Conservation (phyloP, 2,113 vertebrate species). For the Epinephelus fuscoguttatus region DNA sequence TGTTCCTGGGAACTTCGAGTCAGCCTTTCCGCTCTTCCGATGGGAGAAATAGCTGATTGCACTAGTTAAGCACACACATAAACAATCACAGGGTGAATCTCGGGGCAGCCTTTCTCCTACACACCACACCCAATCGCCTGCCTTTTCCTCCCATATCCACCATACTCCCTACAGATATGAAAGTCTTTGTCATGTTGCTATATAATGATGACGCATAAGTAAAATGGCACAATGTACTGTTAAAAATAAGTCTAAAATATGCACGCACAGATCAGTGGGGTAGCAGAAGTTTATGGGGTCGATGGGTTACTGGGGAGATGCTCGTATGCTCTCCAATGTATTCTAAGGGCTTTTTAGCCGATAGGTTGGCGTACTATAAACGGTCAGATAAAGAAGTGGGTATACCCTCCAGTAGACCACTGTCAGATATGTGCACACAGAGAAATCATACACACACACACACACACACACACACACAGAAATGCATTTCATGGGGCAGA, state of each 20-base stretch:
- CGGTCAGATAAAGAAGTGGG: no score
- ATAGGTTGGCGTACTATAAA: no score
- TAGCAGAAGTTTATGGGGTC: no score
- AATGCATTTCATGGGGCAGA: constrained; percentile 20
- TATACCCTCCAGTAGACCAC: no score
- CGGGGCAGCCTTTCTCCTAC: constrained; percentile 24
- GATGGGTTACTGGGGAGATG: no score
- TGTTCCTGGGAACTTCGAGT: constrained; percentile 36
- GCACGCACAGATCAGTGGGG: not conserved
- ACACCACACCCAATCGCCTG: constrained; percentile 14
- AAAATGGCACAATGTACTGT: constrained; percentile 18
- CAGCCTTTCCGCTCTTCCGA: constrained; percentile 56
- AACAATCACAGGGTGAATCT: constrained; percentile 35
- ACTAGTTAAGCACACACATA: constrained; percentile 44
- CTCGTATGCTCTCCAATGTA: no score
- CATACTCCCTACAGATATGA: not conserved
- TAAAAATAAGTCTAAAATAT: constrained; percentile 29
- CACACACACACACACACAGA: not conserved
- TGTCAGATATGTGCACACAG: not conserved
- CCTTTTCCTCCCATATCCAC: constrained; percentile 24
- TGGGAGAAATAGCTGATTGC: constrained; percentile 65
- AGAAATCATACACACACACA: constrained; percentile 1
- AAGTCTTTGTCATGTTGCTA: constrained; percentile 8
- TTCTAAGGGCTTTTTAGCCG: no score
- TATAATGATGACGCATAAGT: constrained; percentile 29